These are phyloP conservation scores for Galerucella pusilla DNA, from an alignment of 2,888 invertebrate species.

Conservation along the genomic window DNA sequence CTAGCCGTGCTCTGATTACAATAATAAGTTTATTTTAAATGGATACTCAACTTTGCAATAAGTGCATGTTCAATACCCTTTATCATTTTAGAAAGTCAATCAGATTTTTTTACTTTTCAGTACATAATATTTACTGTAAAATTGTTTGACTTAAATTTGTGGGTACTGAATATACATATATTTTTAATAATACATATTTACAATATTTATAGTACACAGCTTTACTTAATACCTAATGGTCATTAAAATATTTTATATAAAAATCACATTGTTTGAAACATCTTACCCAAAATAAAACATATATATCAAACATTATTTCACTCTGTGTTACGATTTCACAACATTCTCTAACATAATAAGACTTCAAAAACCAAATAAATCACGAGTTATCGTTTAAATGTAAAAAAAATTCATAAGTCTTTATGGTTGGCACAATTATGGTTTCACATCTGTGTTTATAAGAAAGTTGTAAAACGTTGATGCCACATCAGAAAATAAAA, in stretches of 20 bases:
- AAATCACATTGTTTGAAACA: conserved; percentile 47
- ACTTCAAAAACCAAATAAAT: neutral
- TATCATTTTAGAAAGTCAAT: too few relatives aligned
- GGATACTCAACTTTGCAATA: too few relatives aligned
- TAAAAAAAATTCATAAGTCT: neutral
- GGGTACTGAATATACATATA: conserved; percentile 17
- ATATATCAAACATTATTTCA: neutral
- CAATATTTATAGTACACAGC: conserved; percentile 19
- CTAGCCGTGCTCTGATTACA: too few relatives aligned
- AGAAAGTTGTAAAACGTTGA: neutral
- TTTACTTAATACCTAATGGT: conserved; percentile 41
- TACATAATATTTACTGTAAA: neutral
- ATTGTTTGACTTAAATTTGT: neutral
- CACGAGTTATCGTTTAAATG: neutral
- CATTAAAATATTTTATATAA: conserved; percentile 44
- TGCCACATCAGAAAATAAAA: neutral
- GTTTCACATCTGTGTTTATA: neutral
- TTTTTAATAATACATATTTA: conserved; percentile 22
- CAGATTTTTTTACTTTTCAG: too few relatives aligned
- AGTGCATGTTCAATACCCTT: too few relatives aligned
- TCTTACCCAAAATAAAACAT: conserved; percentile 17
- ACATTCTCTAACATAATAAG: neutral
- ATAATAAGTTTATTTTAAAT: too few relatives aligned
- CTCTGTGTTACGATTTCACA: conserved; percentile 4
- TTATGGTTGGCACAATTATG: too few relatives aligned